phyloP scores from a whole-genome alignment of 2,797 vertebrate species.

The Muscicapa striata region DNA sequence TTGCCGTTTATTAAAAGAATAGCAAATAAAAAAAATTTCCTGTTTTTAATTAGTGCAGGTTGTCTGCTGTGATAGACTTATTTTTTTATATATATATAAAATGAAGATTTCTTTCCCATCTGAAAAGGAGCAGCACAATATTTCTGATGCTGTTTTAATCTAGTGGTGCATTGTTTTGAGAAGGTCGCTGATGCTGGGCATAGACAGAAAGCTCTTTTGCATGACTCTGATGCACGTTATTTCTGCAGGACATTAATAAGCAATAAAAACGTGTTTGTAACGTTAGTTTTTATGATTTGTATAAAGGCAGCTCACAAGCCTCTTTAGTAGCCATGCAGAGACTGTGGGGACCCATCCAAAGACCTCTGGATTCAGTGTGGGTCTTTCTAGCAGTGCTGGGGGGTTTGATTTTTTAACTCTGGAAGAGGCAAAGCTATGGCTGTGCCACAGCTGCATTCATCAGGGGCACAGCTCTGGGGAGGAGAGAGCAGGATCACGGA shows the following conservation, averaged over 20 bases:
- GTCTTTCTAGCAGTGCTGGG: neutral
- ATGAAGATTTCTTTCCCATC: neutral
- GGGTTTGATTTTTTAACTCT: neutral
- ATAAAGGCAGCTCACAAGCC: neutral
- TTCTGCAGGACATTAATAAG: neutral
- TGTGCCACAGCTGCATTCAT: neutral
- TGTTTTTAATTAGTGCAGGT: neutral
- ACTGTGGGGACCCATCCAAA: neutral
- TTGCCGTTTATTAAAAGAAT: neutral
- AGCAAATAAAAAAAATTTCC: neutral
- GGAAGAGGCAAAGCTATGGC: rapidly evolving
- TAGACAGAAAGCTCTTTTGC: neutral
- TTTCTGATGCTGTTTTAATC: neutral
- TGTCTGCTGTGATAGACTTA: neutral
- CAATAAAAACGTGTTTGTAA: neutral
- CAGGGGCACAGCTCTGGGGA: neutral
- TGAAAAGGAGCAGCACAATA: rapidly evolving
- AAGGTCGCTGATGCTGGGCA: neutral
- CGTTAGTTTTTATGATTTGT: neutral
- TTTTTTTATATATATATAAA: too few species aligned
- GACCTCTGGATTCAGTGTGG: neutral
- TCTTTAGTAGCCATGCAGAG: neutral
- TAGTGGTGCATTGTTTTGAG: neutral
- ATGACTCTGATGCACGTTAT: neutral
- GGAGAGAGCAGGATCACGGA: neutral